Percentiles rank a stretch among this genome's conserved stretches.
These are phyloP conservation scores for Galagoides demidoff DNA, from an alignment of 2,797 vertebrate species.

Conservation along the genomic window DNA sequence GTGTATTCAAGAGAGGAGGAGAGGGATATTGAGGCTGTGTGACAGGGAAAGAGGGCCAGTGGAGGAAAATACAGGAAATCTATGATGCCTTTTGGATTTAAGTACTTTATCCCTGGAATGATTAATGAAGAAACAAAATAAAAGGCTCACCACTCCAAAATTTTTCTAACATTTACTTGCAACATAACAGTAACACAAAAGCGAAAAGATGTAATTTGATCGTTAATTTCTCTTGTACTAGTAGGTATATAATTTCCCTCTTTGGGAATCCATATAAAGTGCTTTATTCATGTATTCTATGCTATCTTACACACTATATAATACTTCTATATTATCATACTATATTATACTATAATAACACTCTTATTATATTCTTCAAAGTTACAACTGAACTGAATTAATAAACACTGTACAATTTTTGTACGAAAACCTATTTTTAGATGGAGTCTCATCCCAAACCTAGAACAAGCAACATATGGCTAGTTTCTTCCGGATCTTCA, in stretches of 20 bases:
- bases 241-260: neutral
- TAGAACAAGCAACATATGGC: neutral
- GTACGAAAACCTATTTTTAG: neutral
- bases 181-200: neutral
- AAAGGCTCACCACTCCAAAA: neutral
- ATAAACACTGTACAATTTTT: neutral
- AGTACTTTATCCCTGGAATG: neutral
- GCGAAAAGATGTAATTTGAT: neutral
- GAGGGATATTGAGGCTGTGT: neutral
- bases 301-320: too few relatives aligned
- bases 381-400: conserved; percentile 4
- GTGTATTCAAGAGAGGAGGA: neutral
- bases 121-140: conserved; percentile 6
- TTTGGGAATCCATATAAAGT: neutral
- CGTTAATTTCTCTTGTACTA: neutral
- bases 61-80: neutral
- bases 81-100: neutral
- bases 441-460: neutral
- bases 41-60: neutral
- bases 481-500: neutral
- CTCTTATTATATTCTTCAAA: neutral
- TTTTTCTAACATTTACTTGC: conserved; percentile 34
- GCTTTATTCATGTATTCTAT: neutral
- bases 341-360: too few relatives aligned
- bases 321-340: too few relatives aligned